Conservation (phyloP, 2,113 vertebrate genomes). For the Xyliphius kryptos region DNA sequence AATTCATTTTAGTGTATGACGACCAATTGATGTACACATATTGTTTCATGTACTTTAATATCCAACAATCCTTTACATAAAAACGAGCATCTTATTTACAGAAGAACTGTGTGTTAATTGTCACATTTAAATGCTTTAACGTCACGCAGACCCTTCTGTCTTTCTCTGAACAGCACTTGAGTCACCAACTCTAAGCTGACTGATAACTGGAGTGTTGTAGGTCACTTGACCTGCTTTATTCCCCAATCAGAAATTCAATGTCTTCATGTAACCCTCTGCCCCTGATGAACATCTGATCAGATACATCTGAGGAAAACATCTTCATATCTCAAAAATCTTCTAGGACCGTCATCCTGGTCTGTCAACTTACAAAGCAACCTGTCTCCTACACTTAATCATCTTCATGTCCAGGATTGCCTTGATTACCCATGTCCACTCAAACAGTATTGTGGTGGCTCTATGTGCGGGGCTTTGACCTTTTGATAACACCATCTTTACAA, state of each 20-base stretch:
- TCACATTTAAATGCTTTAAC: too few species aligned
- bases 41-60: too few species aligned
- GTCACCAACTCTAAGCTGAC: neutral
- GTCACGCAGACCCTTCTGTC: neutral
- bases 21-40: too few species aligned
- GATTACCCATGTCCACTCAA: neutral
- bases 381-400: conserved; percentile 2
- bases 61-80: too few species aligned
- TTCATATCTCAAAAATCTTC: neutral
- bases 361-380: conserved; percentile 23
- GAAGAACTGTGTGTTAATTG: too few species aligned
- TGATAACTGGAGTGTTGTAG: neutral
- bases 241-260: neutral
- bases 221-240: neutral
- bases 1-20: too few species aligned
- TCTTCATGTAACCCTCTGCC: neutral
- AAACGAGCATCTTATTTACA: too few species aligned
- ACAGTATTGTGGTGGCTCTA: conserved; percentile 7
- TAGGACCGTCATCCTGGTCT: conserved; percentile 8
- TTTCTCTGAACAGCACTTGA: neutral
- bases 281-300: neutral
- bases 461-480: conserved; percentile 1
- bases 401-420: neutral
- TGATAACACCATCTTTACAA: neutral
- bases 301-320: conserved; percentile 12